Base-by-base conservation (phyloP, 2,888 invertebrate genomes). In the Eristalis tenax region DNA sequence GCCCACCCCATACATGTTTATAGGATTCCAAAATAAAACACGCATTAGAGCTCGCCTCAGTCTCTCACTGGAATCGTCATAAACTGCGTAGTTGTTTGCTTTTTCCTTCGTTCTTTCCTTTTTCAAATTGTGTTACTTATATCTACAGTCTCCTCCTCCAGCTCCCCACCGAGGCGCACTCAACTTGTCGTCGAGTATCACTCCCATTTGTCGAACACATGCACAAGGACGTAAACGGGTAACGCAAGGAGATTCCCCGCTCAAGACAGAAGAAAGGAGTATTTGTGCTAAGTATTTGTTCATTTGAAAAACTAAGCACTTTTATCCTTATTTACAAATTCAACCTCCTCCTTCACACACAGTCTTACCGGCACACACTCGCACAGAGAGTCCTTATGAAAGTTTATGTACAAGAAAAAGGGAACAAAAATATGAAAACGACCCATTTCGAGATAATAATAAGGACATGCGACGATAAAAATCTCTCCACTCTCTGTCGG, bases 361-460 rank as follows among this genome's bases (percentile, higher is more conserved):
- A 38, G 3, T 3, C 56, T 1, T 6, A 4, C 56, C 1, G 3
- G 15, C 56, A 56, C 18, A 18, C 22, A 28, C n/a, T 26, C 11
- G 35, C 15, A 18, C 32, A 32, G 28, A n/a, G n/a, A 10, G 11
- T 38, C 50, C 40, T 26, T 63, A 26, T 26, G 2, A 38, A 18
- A 5, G 22, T 22, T 38, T 65, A 65, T 65, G 22, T 65, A 35
- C 64, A 65, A 38, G 63, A 22, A 38, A n/a, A 56, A 32, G 5
- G 23, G 63, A 68, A 78, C 78, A 69, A 75, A 80, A 80, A 70
- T 83, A 80, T 83, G 83, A 80, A 80, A 80, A 50, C 84, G 81
- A 75, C 80, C 84, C 81, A 84, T 84, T 81, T 81, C 23, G 80
- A 81, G 70, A 84, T 81, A 70, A 59, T 57, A 35, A 59, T 64